Conservation (phyloP, 1,140 invertebrate genomes). For the Atta colombica region DNA sequence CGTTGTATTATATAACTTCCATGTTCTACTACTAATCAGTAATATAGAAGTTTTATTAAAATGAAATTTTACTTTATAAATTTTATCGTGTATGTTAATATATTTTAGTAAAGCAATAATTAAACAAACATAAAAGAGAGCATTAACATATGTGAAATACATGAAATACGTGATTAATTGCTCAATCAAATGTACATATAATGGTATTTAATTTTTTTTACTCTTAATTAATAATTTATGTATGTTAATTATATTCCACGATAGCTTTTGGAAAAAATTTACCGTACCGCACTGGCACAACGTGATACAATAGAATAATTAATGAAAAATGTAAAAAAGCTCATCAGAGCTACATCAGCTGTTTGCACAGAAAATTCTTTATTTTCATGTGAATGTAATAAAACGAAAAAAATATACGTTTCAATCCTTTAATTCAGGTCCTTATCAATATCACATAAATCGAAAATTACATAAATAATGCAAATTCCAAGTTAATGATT, state of each 20-base stretch:
- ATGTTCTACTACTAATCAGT: not conserved
- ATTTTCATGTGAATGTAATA: too few relatives aligned
- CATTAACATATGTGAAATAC: not conserved
- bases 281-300: not conserved
- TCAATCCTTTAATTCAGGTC: too few relatives aligned
- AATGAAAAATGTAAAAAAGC: too few relatives aligned
- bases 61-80: conserved; percentile 37
- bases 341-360: too few relatives aligned
- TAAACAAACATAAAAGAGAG: not conserved
- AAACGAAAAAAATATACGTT: too few relatives aligned
- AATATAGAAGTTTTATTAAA: conserved; percentile 12
- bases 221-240: conserved; percentile 11
- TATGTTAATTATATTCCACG: conserved; percentile 21
- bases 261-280: conserved; percentile 16
- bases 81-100: conserved; percentile 8
- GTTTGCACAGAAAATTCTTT: too few relatives aligned
- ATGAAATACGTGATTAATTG: not conserved
- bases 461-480: too few relatives aligned
- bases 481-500: too few relatives aligned
- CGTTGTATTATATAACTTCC: not conserved
- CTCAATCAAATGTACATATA: conserved; percentile 26
- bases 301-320: conserved; percentile 44
- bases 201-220: not conserved
- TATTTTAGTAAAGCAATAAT: conserved; percentile 5
- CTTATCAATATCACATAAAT: too few relatives aligned